Percentiles rank a stretch among this genome's conserved stretches.
These are phyloP conservation scores for Copidosoma floridanum DNA, from an alignment of 1,140 invertebrate species.

Conservation along the genomic window DNA sequence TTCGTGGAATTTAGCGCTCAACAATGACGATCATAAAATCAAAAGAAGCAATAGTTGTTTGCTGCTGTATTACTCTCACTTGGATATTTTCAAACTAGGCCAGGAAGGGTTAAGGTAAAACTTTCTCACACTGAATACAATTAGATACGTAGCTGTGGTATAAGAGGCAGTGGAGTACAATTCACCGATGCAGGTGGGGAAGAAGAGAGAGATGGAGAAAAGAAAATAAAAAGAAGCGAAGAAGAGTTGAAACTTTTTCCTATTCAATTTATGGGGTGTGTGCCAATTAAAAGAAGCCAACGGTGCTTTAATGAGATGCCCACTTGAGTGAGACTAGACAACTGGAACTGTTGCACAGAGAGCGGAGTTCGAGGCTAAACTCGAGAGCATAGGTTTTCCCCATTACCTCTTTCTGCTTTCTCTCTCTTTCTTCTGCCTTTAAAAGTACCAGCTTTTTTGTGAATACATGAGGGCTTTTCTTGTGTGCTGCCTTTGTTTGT, in stretches of 20 bases:
- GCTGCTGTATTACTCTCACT: too few species aligned
- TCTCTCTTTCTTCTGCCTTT: neutral
- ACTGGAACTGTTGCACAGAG: too few species aligned
- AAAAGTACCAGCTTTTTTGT: too few species aligned
- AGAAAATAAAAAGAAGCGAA: neutral
- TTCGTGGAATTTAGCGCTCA: too few species aligned
- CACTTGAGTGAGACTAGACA: conserved; percentile 11
- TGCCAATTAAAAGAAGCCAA: conserved; percentile 22
- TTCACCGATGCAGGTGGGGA: too few species aligned
- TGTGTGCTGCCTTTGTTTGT: neutral
- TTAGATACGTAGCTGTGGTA: conserved; percentile 12
- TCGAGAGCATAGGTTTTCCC: neutral
- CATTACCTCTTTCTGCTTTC: neutral
- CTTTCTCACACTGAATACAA: conserved; percentile 1
- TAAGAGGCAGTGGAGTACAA: too few species aligned
- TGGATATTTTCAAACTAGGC: too few species aligned
- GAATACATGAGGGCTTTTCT: too few species aligned
- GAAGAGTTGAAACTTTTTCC: neutral
- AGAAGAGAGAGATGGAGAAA: neutral
- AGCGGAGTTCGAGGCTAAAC: too few species aligned
- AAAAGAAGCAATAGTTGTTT: too few species aligned
- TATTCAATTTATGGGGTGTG: conserved; percentile 16
- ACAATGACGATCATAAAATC: too few species aligned
- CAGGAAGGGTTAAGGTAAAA: too few species aligned
- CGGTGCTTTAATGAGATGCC: conserved; percentile 15